Evolutionary conservation across 2,113 vertebrate genomes (phyloP), one percentile per base, ranked within the genome.

Genomic region (Pionites leucogaster): DNA sequence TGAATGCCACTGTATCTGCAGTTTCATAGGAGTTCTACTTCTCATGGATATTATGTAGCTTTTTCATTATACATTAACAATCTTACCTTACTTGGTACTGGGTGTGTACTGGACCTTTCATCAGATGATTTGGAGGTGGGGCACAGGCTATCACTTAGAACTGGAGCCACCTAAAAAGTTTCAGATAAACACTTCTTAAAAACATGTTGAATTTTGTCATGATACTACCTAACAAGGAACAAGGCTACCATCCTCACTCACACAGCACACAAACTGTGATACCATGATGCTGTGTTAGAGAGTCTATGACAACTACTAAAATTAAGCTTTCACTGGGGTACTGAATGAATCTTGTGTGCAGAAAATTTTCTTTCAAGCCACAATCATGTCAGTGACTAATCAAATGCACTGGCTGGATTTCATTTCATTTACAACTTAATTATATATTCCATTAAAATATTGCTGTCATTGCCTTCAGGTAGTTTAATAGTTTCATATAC

Each of bases 21-120:
- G 35, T 49, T 85, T 72, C 39, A 78, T 1, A 59, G 6, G 39
- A 37, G 29, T 39, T 41, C 27, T 42, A 49, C 15, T 74, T 33
- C 8, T 65, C 23, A 67, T 0, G 0, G 15, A 79, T 3, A 3
- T 69, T 60, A 71, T 0, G 0, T 31, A 86, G 59, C 13, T 65
- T 91, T 83, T 79, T 52, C 15, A 62, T 78, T 37, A 63, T 5
- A 22, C 31, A 52, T 31, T 59, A 60, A 47, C 4, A 57, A 6
- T 57, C 97, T 97, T 92, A 98, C 98, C 96, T 98, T 98, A 92
- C 96, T 97, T 75, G 96, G 88, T 62, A 64, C 4, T 44, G 95
- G 47, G 35, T 90, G 95, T 9, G 33, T 24, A 27, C 83, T 83
- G n/a, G 83, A 39, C 39, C 70, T 96, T 76, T 86, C 97, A 28